Conservation (phyloP, 2,113 vertebrate species). For the Meles meles region DNA sequence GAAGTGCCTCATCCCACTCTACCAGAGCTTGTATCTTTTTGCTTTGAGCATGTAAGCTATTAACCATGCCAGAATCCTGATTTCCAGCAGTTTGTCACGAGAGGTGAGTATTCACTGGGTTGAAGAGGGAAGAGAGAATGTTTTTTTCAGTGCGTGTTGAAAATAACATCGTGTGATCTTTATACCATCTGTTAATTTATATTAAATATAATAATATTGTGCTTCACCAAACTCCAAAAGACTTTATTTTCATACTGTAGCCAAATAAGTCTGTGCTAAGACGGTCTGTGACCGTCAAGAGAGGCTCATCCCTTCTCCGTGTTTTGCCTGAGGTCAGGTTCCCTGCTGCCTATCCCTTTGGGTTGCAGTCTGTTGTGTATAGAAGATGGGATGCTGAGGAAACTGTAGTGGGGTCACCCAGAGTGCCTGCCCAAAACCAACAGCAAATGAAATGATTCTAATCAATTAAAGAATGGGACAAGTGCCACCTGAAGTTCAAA, state of each 20-base stretch:
- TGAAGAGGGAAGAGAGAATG: not conserved
- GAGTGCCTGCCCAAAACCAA: not conserved
- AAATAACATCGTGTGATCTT: not conserved
- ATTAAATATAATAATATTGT: not conserved
- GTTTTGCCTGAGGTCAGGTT: not conserved
- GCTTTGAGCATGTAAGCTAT: not conserved
- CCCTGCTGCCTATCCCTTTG: not conserved
- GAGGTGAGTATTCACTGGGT: slow-evolving; percentile 69
- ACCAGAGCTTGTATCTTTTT: slow-evolving; percentile 99
- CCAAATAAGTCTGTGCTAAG: not conserved
- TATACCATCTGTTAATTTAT: not conserved
- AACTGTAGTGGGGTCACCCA: not conserved
- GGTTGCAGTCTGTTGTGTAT: not conserved
- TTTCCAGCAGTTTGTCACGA: not conserved
- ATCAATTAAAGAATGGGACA: not conserved
- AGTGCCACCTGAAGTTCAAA: not conserved
- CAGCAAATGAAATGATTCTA: not conserved
- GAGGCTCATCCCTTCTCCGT: not conserved
- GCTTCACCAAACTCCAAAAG: not conserved
- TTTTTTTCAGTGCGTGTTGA: not conserved
- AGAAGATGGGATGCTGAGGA: not conserved
- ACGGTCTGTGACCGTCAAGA: not conserved
- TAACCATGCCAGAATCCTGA: not conserved
- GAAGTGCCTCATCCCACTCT: slow-evolving; percentile 96
- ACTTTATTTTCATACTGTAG: not conserved